Base-by-base conservation (phyloP, 2,888 invertebrate species). In the Heliconius sara region DNA sequence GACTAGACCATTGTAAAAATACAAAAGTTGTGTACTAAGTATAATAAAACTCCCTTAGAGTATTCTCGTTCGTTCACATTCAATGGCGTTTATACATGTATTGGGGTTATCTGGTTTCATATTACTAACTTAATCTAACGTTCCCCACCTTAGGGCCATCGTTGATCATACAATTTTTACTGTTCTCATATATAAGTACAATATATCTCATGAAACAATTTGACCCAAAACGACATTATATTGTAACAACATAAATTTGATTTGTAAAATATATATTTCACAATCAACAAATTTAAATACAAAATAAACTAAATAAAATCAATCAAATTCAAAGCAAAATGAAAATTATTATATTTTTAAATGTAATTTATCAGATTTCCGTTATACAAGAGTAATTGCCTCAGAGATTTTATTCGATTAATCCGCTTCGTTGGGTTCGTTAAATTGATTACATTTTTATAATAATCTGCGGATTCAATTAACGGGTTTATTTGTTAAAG, bases 401-500 rank as follows among this genome's bases (percentile, higher is more conserved):
- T 30, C 27, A 13, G 65, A 65, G 30, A 13, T 2, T 52, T 72
- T 52, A 52, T 72, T 27, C 22, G 52, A 52, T 72, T 52, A 72
- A 52, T 72, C 71, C 27, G 71, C 52, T 72, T 72, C 47, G 52
- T 71, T 71, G 30, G 3, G 30, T 30, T 30, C 30, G 30, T 12
- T 52, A 16, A 52, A 71, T 52, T 71, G 71, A 71, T 71, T 71
- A 71, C 27, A 52, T 71, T 72, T 52, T 47, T 72, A 52, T 72
- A 72, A 72, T 30, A 72, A 52, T 52, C 52, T 27, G 22, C 30
- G 30, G 71, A 72, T 72, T 72, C 27, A 72, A 30, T 72, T 72
- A 52, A 30, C 52, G 27, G 19, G 6, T 70, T n/a, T 43, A 22
- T 70, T 70, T 25, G 12, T 34, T 34, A 34, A 34, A 34, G 34